Percentiles rank a stretch among this genome's conserved stretches.
Evolutionary conservation across 2,797 vertebrate genomes (phyloP).

Genomic region (Gymnoscopelus microlampas): DNA sequence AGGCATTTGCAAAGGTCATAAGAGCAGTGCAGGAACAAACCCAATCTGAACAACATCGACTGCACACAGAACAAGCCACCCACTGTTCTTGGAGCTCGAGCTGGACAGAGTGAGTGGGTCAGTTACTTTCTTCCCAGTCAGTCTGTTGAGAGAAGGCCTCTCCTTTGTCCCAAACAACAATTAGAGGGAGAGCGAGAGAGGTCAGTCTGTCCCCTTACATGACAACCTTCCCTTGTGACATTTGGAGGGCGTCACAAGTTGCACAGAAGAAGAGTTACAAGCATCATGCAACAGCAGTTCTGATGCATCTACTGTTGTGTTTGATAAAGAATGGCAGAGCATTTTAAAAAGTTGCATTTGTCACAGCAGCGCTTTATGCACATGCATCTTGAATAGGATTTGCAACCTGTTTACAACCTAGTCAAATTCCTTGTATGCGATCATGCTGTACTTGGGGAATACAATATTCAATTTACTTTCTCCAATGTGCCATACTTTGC

Average conservation of each 20-base stretch:
- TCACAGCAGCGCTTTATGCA: background rate
- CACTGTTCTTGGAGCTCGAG: slow-evolving; percentile 59
- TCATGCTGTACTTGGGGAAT: no score
- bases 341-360: background rate
- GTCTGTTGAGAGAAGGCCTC: slow-evolving; percentile 57
- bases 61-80: slow-evolving; percentile 50
- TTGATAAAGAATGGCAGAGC: background rate
- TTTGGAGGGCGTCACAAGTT: background rate
- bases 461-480: no score
- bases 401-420: no score
- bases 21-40: slow-evolving; percentile 42
- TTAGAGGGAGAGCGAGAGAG: slow-evolving; percentile 19
- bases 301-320: background rate
- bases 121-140: slow-evolving; percentile 63
- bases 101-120: slow-evolving; percentile 70
- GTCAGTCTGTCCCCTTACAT: slow-evolving; percentile 50
- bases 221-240: slow-evolving; percentile 63
- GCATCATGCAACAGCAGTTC: slow-evolving; percentile 22
- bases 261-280: background rate
- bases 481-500: no score
- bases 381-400: background rate
- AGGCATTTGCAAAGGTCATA: slow-evolving; percentile 63
- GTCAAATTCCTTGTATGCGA: no score
- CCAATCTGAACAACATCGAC: slow-evolving; percentile 33
- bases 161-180: slow-evolving; percentile 60